Evolutionary conservation across 23 tunicate genomes (phyloP), one percentile per base, ranked within the genome.

Genomic region (Phallusia fumigata): DNA sequence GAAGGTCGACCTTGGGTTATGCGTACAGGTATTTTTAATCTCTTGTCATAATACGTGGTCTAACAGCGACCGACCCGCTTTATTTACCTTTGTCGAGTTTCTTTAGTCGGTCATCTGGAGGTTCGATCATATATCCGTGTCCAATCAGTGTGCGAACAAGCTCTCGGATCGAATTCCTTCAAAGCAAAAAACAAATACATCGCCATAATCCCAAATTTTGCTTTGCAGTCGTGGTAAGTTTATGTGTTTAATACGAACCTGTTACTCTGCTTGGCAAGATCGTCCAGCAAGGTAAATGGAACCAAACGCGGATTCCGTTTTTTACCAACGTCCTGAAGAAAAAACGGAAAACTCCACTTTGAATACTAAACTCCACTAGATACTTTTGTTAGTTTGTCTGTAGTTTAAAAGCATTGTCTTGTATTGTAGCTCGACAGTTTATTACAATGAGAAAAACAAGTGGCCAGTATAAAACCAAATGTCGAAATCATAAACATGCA

Each of bases 111-210:
- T 84, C 97, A 84, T 89, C 99, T 44, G 99, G 99, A 30, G 99
- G 91, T 86, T 97, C 95, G 78, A 97, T 83, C 76, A 98, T 86
- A 75, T 91, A 97, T 0, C 99, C 99, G 53, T 89, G 95, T 22
- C 97, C 99, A 73, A 97, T 96, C 80, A 97, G 80, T 21, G 99
- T 97, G 22, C 96, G 80, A 35, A 97, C 89, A 30, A 90, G 79
- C 65, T 97, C 99, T 1, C 97, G 93, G 64, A 90, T 97, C 34
- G 99, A 89, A 75, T 90, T 90, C 69, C 97, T 94, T 3, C 10
- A 40, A 10, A 3, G 83, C 15, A 52, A 52, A n/a, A n/a, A 74
- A 33, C 69, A 58, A 58, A 21, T 24, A 58, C 16, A 13, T 40
- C 69, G 69, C 69, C 26, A 58, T 21, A 3, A 58, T 6, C 16